phyloP scores from a whole-genome alignment of 2,888 invertebrate species.

The Corbicula japonica region DNA sequence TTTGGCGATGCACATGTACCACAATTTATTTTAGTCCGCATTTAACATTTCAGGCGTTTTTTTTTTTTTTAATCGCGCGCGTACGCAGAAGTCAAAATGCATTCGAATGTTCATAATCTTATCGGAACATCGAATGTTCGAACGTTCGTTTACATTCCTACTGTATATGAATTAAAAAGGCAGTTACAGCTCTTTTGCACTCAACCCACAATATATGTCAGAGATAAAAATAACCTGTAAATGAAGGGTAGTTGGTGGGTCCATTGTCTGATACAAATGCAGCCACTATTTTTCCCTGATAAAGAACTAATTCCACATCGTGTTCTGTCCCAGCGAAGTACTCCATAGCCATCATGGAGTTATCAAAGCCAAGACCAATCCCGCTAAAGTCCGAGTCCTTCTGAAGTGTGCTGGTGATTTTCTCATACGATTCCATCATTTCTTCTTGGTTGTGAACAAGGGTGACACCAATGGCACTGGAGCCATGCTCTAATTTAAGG shows the following conservation, averaged over 20 bases:
- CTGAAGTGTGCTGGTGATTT: conserved; percentile 47
- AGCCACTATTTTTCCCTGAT: conserved; percentile 64
- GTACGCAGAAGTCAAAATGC: too few relatives aligned
- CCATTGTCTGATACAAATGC: conserved; percentile 78
- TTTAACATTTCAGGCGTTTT: too few relatives aligned
- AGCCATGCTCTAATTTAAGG: conserved; percentile 75
- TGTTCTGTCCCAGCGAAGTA: conserved; percentile 71
- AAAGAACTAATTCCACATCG: conserved; percentile 74
- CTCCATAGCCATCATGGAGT: conserved; percentile 69
- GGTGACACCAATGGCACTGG: conserved; percentile 73
- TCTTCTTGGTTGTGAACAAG: conserved; percentile 60
- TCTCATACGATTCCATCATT: conserved; percentile 44
- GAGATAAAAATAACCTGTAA: too few relatives aligned
- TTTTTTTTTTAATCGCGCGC: too few relatives aligned
- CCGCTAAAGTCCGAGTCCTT: conserved; percentile 65
- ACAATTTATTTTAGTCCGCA: too few relatives aligned
- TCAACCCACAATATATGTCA: too few relatives aligned
- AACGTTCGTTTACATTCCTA: neutral
- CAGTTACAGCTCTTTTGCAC: too few relatives aligned
- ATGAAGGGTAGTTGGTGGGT: conserved; percentile 61
- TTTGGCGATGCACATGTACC: too few relatives aligned
- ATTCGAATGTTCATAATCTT: too few relatives aligned
- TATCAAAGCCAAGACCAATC: conserved; percentile 69
- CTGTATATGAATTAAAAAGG: neutral
- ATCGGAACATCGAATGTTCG: conserved; percentile 30